These are phyloP conservation scores for Ceyx cyanopectus DNA, from an alignment of 2,113 vertebrate genomes.

Conservation along the genomic window DNA sequence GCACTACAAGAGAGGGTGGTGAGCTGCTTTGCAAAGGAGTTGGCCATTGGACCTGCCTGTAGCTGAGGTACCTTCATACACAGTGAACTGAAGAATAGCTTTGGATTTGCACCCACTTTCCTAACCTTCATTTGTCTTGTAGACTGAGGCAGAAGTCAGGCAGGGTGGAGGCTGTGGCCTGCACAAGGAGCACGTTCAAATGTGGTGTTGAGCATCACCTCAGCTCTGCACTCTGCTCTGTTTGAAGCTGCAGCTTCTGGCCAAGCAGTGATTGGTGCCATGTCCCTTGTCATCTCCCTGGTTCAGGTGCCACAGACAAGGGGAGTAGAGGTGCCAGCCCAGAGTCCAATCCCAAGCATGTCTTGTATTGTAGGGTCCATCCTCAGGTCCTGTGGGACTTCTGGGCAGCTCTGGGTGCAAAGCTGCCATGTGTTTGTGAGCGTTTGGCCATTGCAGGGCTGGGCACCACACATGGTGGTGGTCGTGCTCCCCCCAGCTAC, in stretches of 20 bases:
- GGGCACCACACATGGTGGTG: neutral
- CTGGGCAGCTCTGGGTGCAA: neutral
- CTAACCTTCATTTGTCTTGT: neutral
- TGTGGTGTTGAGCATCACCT: neutral
- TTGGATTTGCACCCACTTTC: neutral
- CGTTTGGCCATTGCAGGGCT: neutral
- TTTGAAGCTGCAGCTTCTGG: neutral
- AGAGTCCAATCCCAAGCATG: rapidly evolving
- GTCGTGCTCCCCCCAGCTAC: rapidly evolving
- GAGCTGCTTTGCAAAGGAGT: neutral
- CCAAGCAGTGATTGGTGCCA: neutral
- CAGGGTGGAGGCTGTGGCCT: neutral
- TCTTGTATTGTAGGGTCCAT: neutral
- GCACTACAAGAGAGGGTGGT: neutral
- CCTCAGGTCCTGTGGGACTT: neutral
- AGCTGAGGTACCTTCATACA: neutral
- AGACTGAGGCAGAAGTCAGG: neutral
- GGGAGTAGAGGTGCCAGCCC: rapidly evolving
- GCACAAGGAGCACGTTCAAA: neutral
- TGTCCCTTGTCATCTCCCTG: neutral
- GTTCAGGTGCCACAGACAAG: neutral
- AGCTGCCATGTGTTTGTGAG: neutral
- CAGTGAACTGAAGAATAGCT: neutral
- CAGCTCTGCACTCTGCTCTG: neutral
- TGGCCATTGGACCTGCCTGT: rapidly evolving